Evolutionary conservation across 2,888 invertebrate species (phyloP).

Genomic region (Dasypogon diadema): DNA sequence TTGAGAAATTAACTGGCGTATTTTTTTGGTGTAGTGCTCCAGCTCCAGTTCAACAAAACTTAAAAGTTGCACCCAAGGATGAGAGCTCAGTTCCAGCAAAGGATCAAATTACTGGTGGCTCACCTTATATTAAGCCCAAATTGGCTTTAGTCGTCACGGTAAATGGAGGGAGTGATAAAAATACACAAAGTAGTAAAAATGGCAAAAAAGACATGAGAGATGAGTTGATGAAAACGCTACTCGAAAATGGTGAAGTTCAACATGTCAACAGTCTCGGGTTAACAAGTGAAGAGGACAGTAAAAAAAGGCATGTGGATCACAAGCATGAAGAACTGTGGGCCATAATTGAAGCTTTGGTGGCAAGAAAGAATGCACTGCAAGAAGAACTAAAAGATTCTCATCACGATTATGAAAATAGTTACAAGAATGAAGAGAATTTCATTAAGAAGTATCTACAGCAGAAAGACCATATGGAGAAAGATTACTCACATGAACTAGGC

Average conservation of each 20-base stretch:
- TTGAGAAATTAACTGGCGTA: too few species aligned
- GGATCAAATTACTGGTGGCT: neutral
- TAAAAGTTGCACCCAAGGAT: conserved; percentile 13
- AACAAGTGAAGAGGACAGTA: conserved; percentile 3
- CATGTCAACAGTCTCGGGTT: conserved; percentile 7
- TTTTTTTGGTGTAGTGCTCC: too few species aligned
- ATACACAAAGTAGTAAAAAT: neutral
- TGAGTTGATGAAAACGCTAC: neutral
- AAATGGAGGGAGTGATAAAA: too few species aligned
- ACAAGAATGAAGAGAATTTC: neutral
- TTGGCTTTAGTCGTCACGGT: conserved; percentile 1
- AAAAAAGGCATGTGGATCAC: neutral
- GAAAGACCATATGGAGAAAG: neutral
- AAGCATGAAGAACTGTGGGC: conserved; percentile 36
- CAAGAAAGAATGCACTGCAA: neutral
- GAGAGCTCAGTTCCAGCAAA: too few species aligned
- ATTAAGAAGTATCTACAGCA: neutral
- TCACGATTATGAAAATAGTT: conserved; percentile 1
- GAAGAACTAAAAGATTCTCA: neutral
- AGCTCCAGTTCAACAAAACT: too few species aligned
- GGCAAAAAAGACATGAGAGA: neutral
- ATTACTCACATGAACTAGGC: neutral
- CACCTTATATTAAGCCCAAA: too few species aligned
- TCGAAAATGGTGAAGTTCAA: conserved; percentile 26
- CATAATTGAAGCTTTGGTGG: conserved; percentile 5